Conservation (phyloP, 2,797 vertebrate species). For the Micrastur ruficollis region DNA sequence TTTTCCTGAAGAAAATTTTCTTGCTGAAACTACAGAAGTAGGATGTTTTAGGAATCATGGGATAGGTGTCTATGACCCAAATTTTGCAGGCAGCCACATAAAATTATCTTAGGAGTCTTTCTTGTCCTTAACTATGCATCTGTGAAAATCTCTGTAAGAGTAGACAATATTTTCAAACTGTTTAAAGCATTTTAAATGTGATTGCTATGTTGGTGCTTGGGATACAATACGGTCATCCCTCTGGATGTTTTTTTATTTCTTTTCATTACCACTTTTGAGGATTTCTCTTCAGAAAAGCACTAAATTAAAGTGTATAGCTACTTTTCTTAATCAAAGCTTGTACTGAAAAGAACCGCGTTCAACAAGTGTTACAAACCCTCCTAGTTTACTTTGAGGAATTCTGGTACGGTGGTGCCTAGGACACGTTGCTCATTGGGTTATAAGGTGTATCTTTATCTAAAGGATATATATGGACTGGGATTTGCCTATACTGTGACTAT, state of each 20-base stretch:
- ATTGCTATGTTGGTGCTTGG: neutral
- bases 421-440: neutral
- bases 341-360: neutral
- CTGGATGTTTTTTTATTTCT: neutral
- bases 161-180: neutral
- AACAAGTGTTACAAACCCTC: neutral
- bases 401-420: neutral
- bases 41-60: neutral
- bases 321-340: neutral
- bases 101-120: neutral
- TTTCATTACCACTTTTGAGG: neutral
- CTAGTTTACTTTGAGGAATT: neutral
- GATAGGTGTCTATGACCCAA: neutral
- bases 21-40: neutral
- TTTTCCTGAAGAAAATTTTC: neutral
- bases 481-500: neutral
- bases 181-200: neutral
- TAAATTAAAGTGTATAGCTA: neutral
- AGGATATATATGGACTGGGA: neutral
- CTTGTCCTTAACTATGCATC: constrained; percentile 6
- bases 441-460: neutral
- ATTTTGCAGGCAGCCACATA: neutral
- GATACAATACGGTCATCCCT: neutral
- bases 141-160: neutral
- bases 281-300: neutral